These are phyloP conservation scores for Melanerpes formicivorus DNA, from an alignment of 2,113 vertebrate genomes.

Conservation along the genomic window DNA sequence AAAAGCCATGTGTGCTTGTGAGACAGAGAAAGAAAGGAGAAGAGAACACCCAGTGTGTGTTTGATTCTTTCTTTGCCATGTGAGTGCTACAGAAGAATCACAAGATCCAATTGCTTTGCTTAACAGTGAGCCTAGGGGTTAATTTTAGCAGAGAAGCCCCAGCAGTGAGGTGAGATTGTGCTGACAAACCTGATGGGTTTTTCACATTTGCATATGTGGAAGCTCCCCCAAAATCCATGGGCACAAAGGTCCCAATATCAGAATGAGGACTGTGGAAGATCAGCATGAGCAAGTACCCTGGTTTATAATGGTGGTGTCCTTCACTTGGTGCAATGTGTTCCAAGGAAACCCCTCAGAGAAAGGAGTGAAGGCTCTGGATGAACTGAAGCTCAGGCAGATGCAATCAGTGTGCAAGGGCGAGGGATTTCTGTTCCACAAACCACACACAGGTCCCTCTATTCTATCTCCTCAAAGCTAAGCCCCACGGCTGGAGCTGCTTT, in stretches of 20 bases:
- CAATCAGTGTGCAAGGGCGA: fast-evolving
- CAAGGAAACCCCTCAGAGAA: not conserved
- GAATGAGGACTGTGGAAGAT: not conserved
- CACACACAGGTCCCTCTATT: fast-evolving
- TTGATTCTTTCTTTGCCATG: not conserved
- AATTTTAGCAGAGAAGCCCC: not conserved
- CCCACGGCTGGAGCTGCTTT: not conserved
- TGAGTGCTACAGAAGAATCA: not conserved
- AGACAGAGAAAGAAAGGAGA: not conserved
- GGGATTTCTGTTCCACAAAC: not conserved
- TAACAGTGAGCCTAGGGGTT: not conserved
- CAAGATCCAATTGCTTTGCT: not conserved
- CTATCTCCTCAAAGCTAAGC: not conserved
- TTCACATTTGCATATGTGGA: fast-evolving
- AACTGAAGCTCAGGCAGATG: not conserved
- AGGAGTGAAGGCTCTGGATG: not conserved
- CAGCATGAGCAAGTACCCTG: fast-evolving
- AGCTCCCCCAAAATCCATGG: not conserved
- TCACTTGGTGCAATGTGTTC: not conserved
- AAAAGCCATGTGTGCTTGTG: not conserved
- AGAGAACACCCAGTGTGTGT: not conserved
- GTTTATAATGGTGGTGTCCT: not conserved
- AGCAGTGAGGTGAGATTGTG: not conserved
- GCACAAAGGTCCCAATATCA: fast-evolving
- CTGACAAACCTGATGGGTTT: not conserved